phyloP scores from a whole-genome alignment of 2,797 vertebrate genomes.

The Diceros bicornis region DNA sequence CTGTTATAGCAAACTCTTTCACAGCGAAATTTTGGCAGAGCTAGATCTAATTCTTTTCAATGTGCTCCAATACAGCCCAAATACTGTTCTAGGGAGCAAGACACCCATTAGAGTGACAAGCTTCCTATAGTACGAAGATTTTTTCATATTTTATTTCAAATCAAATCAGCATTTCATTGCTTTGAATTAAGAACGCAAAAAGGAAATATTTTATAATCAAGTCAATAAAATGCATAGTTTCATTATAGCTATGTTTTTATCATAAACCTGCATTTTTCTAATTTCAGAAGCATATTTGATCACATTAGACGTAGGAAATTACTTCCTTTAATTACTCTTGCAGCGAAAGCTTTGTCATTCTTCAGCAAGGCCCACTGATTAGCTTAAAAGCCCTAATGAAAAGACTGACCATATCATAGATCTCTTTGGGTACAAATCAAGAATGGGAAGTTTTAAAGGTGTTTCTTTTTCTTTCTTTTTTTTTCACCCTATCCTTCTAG shows the following conservation, averaged over 20 bases:
- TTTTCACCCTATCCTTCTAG: background rate
- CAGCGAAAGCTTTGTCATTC: background rate
- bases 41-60: constrained; percentile 71
- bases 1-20: constrained; percentile 74
- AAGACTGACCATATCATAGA: background rate
- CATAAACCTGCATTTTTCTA: constrained; percentile 62
- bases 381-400: background rate
- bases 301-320: constrained; percentile 45
- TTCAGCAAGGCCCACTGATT: background rate
- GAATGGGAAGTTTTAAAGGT: background rate
- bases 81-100: background rate
- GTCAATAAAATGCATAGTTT: constrained; percentile 76
- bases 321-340: constrained; percentile 48
- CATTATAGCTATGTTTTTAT: constrained; percentile 65
- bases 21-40: constrained; percentile 72
- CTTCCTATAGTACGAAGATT: constrained; percentile 34
- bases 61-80: constrained; percentile 47
- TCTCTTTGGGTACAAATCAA: background rate
- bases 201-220: constrained; percentile 77
- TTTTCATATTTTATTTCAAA: constrained; percentile 77
- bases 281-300: constrained; percentile 72
- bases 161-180: background rate
- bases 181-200: constrained; percentile 75
- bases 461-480: background rate
- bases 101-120: background rate